Conservation (phyloP, 2,113 vertebrate genomes). For the Tragelaphus buxtoni region DNA sequence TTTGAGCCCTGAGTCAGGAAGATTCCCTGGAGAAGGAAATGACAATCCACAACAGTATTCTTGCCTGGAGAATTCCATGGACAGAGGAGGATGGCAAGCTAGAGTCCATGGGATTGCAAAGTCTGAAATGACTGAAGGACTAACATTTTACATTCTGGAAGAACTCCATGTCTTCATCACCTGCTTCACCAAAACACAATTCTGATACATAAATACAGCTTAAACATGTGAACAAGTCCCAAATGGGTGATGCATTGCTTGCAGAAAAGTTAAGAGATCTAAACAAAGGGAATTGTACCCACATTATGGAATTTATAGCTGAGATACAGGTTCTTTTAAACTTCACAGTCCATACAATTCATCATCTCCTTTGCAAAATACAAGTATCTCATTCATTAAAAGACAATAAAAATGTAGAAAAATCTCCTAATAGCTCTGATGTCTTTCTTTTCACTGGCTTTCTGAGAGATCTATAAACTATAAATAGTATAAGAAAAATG, state of each 20-base stretch:
- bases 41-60: not conserved
- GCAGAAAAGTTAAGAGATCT: slow-evolving; percentile 51
- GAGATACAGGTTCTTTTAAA: slow-evolving; percentile 68
- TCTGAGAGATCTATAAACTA: slow-evolving; percentile 47
- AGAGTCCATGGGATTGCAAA: not conserved
- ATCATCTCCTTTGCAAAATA: slow-evolving; percentile 61
- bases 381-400: slow-evolving; percentile 67
- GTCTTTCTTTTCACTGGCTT: slow-evolving; percentile 31
- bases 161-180: not conserved
- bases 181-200: slow-evolving; percentile 2
- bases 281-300: slow-evolving; percentile 31
- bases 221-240: slow-evolving; percentile 30
- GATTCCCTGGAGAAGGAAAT: not conserved
- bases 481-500: slow-evolving; percentile 49
- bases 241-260: not conserved
- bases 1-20: not conserved
- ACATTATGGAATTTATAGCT: slow-evolving; percentile 57
- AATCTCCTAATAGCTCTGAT: slow-evolving; percentile 54
- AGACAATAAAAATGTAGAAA: slow-evolving; percentile 67
- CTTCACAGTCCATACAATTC: slow-evolving; percentile 63
- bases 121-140: not conserved
- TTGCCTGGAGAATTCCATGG: not conserved
- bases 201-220: slow-evolving; percentile 8
- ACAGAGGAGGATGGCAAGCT: not conserved
- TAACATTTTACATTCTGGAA: not conserved